A percentile compares a stretch with the other conserved stretches of the same genome.
phyloP scores from a whole-genome alignment of 1,140 invertebrate species.

The Bicyclus anynana region DNA sequence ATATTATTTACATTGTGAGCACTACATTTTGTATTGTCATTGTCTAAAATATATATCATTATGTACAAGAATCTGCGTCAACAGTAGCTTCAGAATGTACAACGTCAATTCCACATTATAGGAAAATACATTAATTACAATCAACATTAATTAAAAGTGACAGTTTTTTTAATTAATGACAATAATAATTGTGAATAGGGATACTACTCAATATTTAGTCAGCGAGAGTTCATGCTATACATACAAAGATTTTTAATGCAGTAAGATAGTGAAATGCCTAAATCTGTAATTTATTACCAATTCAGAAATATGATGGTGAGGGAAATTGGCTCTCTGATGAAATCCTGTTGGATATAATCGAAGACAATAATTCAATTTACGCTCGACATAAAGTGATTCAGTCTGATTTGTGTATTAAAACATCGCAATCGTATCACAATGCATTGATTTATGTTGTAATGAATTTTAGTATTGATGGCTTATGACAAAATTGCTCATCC shows the following conservation, averaged over 20 bases:
- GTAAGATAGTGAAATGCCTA: too few species aligned
- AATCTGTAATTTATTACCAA: background rate
- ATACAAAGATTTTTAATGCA: too few species aligned
- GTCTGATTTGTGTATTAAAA: slow-evolving; percentile 8
- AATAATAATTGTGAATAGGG: too few species aligned
- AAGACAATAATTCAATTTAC: slow-evolving; percentile 22
- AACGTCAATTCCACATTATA: background rate
- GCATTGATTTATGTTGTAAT: too few species aligned
- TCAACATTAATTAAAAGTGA: too few species aligned
- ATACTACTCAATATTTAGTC: background rate
- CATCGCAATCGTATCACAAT: too few species aligned
- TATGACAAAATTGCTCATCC: too few species aligned
- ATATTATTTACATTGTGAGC: slow-evolving; percentile 44
- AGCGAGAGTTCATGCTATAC: too few species aligned
- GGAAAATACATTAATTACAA: background rate
- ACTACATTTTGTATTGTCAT: slow-evolving; percentile 57
- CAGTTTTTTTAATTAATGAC: too few species aligned
- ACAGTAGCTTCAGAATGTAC: background rate
- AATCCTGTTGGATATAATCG: background rate
- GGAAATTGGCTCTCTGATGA: background rate
- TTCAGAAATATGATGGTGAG: too few species aligned
- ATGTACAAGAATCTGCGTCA: slow-evolving; percentile 11
- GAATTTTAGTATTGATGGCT: too few species aligned
- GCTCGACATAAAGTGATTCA: slow-evolving; percentile 13
- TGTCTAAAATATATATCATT: slow-evolving; percentile 19